Conservation (phyloP, 2,113 vertebrate genomes). For the Calyptomena viridis region DNA sequence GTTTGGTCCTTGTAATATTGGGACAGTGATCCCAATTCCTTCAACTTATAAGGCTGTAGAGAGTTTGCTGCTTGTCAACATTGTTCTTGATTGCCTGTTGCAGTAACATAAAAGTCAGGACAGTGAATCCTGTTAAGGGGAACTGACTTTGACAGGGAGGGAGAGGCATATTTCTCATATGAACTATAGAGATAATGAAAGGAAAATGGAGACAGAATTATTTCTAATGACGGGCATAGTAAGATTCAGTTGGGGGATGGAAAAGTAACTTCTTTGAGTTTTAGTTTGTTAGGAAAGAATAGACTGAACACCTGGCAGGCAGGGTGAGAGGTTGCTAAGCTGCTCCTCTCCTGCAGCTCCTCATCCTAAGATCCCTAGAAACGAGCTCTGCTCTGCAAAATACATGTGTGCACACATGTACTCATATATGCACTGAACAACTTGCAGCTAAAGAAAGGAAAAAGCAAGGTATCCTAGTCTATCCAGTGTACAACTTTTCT, state of each 20-base stretch:
- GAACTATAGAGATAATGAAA: conserved; percentile 35
- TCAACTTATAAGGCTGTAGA: neutral
- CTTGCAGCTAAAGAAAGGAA: neutral
- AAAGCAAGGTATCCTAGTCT: neutral
- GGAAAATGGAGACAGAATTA: neutral
- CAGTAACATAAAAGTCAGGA: neutral
- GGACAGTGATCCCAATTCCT: neutral
- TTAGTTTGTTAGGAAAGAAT: neutral
- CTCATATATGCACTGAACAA: neutral
- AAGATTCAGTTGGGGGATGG: neutral
- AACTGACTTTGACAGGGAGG: neutral
- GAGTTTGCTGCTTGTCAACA: conserved; percentile 23
- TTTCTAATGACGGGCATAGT: conserved; percentile 36
- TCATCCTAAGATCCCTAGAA: neutral
- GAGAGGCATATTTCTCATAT: neutral
- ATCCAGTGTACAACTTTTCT: neutral
- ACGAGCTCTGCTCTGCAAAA: neutral
- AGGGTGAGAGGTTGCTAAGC: neutral
- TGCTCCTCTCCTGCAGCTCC: neutral
- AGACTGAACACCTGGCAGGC: neutral
- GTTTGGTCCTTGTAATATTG: neutral
- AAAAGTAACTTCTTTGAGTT: conserved; percentile 10
- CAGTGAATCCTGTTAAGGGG: conserved; percentile 1
- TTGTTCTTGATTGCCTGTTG: neutral
- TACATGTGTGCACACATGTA: neutral